A percentile compares a stretch with the other conserved stretches of the same genome.
These are phyloP conservation scores for Catotricha subobsoleta DNA, from an alignment of 2,888 invertebrate genomes.

Conservation along the genomic window DNA sequence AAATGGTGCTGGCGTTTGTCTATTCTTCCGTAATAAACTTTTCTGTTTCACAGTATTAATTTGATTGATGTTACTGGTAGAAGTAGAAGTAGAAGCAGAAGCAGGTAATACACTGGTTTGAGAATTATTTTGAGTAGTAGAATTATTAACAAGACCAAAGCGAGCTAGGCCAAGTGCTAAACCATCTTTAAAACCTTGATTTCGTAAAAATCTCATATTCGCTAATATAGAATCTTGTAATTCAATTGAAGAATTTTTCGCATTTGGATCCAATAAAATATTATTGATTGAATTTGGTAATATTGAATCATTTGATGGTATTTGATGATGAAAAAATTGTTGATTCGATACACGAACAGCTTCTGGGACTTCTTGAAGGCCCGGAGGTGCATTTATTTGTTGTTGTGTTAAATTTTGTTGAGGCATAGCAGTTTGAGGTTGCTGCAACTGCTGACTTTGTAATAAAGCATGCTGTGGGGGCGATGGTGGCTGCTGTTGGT, in stretches of 20 bases:
- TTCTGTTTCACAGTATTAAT: slow-evolving; percentile 15
- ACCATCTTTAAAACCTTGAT: slow-evolving; percentile 28
- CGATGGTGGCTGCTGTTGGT: slow-evolving; percentile 8
- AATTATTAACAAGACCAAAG: slow-evolving; percentile 12
- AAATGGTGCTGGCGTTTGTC: slow-evolving; percentile 21
- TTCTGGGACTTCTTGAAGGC: slow-evolving; percentile 40
- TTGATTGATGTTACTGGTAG: slow-evolving; percentile 3
- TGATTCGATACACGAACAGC: slow-evolving; percentile 37
- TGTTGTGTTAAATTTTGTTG: slow-evolving; percentile 19
- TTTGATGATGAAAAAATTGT: slow-evolving; percentile 26
- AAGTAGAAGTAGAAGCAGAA: background rate
- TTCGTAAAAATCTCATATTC: slow-evolving; percentile 27
- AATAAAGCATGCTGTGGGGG: slow-evolving; percentile 12
- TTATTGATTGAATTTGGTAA: slow-evolving; percentile 18
- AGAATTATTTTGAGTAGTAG: slow-evolving; percentile 9
- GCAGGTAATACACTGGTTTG: background rate
- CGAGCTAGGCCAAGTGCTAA: slow-evolving; percentile 17
- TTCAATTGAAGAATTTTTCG: slow-evolving; percentile 15
- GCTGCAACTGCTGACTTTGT: slow-evolving; percentile 16
- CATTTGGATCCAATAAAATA: slow-evolving; percentile 21
- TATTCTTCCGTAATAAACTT: slow-evolving; percentile 25
- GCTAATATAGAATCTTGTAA: slow-evolving; percentile 18
- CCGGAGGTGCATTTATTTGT: slow-evolving; percentile 28
- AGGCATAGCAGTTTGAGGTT: background rate
- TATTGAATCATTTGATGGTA: slow-evolving; percentile 19